These are phyloP conservation scores for Bombus affinis DNA, from an alignment of 1,140 invertebrate species.

Conservation along the genomic window DNA sequence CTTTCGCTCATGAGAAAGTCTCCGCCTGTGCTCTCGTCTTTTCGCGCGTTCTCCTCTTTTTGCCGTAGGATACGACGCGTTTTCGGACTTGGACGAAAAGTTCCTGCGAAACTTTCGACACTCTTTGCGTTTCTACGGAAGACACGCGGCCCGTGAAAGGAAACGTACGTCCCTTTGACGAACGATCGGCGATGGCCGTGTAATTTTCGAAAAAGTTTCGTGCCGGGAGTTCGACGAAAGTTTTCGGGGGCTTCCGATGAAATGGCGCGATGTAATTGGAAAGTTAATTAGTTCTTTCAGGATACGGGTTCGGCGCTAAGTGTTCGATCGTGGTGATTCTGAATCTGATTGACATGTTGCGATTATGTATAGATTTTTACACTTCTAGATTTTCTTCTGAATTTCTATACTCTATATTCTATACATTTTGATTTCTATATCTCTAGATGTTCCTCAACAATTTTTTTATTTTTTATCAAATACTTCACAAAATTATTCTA, in stretches of 20 bases:
- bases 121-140: constrained; percentile 34
- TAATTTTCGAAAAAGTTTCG: constrained; percentile 36
- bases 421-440: not conserved
- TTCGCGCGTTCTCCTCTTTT: not conserved
- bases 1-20: constrained; percentile 39
- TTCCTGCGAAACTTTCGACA: constrained; percentile 35
- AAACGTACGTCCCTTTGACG: constrained; percentile 33
- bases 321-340: too few relatives aligned
- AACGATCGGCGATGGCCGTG: constrained; percentile 38
- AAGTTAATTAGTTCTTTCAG: not conserved
- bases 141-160: constrained; percentile 18
- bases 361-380: not conserved
- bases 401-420: not conserved
- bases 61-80: constrained; percentile 37
- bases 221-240: not conserved
- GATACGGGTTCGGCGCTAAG: too few relatives aligned
- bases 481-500: too few relatives aligned
- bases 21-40: not conserved
- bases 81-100: constrained; percentile 39
- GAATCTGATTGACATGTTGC: too few relatives aligned
- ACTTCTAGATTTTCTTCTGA: not conserved
- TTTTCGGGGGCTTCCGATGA: not conserved
- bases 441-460: not conserved
- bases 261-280: constrained; percentile 29
- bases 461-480: too few relatives aligned